Conservation (phyloP, 2,888 invertebrate species). For the Drosophila fulvimacula region DNA sequence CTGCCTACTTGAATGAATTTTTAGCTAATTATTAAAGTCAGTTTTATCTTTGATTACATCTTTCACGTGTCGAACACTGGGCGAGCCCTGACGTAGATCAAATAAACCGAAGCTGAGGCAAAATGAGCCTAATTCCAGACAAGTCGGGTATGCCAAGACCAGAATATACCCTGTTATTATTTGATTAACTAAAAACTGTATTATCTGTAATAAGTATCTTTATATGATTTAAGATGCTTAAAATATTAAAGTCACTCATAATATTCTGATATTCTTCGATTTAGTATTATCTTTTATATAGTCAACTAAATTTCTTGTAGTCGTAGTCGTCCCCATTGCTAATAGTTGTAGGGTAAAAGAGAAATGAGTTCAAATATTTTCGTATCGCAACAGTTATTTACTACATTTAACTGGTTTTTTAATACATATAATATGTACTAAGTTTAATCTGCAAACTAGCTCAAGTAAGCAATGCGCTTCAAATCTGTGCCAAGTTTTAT, state of each 20-base stretch:
- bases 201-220: background rate
- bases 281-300: background rate
- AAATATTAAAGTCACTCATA: background rate
- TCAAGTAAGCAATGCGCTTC: background rate
- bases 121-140: background rate
- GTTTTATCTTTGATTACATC: background rate
- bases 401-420: background rate
- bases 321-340: too few relatives aligned
- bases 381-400: background rate
- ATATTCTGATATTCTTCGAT: background rate
- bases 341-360: background rate
- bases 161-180: background rate
- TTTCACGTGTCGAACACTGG: background rate
- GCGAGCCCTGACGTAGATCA: background rate
- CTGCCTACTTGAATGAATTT: background rate
- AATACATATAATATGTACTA: background rate
- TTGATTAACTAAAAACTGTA: background rate
- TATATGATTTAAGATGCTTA: too few relatives aligned
- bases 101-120: background rate
- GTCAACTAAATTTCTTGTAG: background rate
- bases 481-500: background rate
- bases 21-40: background rate
- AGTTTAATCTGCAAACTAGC: background rate
- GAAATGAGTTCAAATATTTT: background rate
- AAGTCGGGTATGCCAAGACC: background rate